Evolutionary conservation across 2,888 invertebrate species (phyloP).

Genomic region (Drosophila quinaria): DNA sequence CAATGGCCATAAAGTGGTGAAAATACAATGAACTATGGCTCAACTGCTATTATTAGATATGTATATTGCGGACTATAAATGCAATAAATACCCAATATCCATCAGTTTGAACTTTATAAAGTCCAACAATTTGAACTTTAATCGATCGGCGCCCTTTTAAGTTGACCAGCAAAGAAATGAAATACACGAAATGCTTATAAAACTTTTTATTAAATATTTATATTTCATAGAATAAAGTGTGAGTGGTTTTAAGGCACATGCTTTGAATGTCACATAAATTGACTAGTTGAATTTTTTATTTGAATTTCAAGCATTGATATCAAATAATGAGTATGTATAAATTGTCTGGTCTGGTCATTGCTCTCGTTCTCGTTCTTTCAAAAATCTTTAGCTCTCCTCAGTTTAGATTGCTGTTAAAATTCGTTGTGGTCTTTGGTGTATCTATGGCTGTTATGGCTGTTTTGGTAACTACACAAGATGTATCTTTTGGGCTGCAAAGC

Average conservation of each 20-base stretch:
- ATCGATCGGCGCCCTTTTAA: constrained; percentile 45
- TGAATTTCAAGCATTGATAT: constrained; percentile 49
- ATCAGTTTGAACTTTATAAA: constrained; percentile 41
- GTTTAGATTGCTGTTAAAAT: constrained; percentile 31
- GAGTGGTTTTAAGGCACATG: constrained; percentile 56
- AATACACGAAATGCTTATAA: constrained; percentile 44
- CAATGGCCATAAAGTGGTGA: constrained; percentile 27
- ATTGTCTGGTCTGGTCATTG: constrained; percentile 53
- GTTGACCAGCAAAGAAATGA: constrained; percentile 27
- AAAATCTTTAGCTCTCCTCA: constrained; percentile 1
- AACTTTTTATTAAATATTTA: constrained; percentile 55
- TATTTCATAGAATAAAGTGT: constrained; percentile 40
- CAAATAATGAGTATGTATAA: constrained; percentile 62
- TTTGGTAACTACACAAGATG: constrained; percentile 17
- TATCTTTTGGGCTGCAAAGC: constrained; percentile 16
- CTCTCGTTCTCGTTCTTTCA: constrained; percentile 23
- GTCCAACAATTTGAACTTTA: constrained; percentile 24
- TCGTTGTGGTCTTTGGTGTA: constrained; percentile 64
- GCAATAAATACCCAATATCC: constrained; percentile 10
- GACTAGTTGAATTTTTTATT: constrained; percentile 65
- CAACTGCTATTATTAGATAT: constrained; percentile 58
- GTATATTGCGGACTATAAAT: constrained; percentile 24
- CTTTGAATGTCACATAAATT: constrained; percentile 69
- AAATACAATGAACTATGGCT: constrained; percentile 20
- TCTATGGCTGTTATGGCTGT: constrained; percentile 16